These are phyloP conservation scores for Trichomalopsis sarcophagae DNA, from an alignment of 1,140 invertebrate genomes.

Conservation along the genomic window DNA sequence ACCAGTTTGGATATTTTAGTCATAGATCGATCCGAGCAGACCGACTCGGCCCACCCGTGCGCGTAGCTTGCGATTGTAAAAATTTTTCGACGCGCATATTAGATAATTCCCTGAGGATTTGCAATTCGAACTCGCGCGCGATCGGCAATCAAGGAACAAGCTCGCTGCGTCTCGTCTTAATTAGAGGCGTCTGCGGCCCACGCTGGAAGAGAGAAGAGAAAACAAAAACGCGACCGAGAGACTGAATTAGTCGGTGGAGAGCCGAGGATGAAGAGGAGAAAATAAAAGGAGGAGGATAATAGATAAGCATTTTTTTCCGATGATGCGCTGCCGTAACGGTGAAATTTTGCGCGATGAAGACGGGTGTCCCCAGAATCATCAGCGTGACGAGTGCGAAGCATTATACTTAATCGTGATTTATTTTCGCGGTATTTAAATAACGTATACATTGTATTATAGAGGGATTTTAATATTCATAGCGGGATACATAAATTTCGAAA, in stretches of 20 bases:
- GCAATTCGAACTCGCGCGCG: neutral
- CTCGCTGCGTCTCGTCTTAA: slow-evolving; percentile 1
- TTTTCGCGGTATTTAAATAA: too few relatives aligned
- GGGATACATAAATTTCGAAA: neutral
- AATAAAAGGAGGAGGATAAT: slow-evolving; percentile 2
- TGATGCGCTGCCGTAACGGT: slow-evolving; percentile 15
- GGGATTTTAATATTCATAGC: neutral
- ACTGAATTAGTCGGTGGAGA: slow-evolving; percentile 8
- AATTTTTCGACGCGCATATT: neutral
- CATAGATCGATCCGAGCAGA: too few relatives aligned
- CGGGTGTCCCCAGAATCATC: neutral
- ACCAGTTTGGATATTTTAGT: slow-evolving; percentile 59
- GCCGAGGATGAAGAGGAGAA: neutral
- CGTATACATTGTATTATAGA: neutral
- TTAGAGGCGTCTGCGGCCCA: slow-evolving; percentile 42
- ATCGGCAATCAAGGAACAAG: too few relatives aligned
- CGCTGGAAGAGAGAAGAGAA: neutral
- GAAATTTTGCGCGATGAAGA: neutral
- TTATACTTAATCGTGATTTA: too few relatives aligned
- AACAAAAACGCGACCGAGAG: slow-evolving; percentile 27
- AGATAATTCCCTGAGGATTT: neutral
- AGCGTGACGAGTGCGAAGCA: neutral
- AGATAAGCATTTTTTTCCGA: slow-evolving; percentile 21
- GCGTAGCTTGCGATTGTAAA: neutral
- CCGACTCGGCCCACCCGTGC: neutral